Conservation (phyloP, 2,113 vertebrate genomes). For the Chrysochloris asiatica region DNA sequence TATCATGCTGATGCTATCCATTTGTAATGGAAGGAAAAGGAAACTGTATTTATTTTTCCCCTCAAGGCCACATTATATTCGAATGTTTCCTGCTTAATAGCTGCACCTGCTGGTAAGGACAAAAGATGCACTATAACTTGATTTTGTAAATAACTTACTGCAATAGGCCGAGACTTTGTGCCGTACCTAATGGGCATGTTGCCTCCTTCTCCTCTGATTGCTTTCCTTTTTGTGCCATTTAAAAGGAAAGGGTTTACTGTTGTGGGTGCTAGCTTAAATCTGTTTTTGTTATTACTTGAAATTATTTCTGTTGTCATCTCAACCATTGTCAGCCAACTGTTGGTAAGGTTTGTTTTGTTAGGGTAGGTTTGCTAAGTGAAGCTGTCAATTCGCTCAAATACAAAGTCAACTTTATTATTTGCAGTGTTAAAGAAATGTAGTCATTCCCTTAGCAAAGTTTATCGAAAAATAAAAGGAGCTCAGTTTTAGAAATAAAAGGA, state of each 20-base stretch:
- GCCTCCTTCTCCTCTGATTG: constrained; percentile 56
- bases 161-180: constrained; percentile 23
- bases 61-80: constrained; percentile 72
- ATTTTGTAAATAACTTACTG: constrained; percentile 76
- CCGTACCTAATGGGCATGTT: constrained; percentile 46
- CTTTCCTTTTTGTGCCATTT: constrained; percentile 60
- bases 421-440: constrained; percentile 43
- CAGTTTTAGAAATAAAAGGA: neutral
- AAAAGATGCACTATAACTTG: constrained; percentile 63
- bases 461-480: constrained; percentile 47
- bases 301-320: constrained; percentile 70
- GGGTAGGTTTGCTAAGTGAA: constrained; percentile 65
- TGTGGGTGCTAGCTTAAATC: constrained; percentile 52
- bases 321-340: constrained; percentile 53
- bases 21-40: constrained; percentile 35
- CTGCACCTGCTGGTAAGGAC: constrained; percentile 80
- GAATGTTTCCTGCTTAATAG: constrained; percentile 71
- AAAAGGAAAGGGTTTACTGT: constrained; percentile 49
- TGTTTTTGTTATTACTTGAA: constrained; percentile 59
- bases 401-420: constrained; percentile 61
- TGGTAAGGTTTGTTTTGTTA: constrained; percentile 55
- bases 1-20: constrained; percentile 50
- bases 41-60: constrained; percentile 56
- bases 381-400: constrained; percentile 60
- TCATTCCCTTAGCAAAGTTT: constrained; percentile 54